These are phyloP conservation scores for Bufo gargarizans DNA, from an alignment of 2,113 vertebrate genomes.

Conservation along the genomic window DNA sequence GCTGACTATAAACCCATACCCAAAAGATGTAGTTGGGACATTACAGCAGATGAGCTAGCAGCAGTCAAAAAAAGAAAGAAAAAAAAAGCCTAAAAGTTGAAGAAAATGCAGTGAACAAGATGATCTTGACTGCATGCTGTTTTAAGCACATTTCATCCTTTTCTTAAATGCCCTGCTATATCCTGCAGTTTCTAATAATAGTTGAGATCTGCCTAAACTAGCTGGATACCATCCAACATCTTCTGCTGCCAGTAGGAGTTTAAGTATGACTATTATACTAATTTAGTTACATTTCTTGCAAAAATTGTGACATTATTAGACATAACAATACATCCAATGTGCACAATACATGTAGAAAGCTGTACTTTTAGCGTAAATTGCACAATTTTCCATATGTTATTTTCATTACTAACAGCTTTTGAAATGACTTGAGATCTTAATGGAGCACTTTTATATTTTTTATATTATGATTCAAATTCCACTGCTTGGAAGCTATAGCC, in stretches of 20 bases:
- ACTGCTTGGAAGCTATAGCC: background rate
- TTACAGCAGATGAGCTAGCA: too few relatives aligned
- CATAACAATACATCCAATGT: background rate
- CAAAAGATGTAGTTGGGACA: too few relatives aligned
- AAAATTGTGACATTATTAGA: constrained; percentile 24
- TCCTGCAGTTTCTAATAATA: background rate
- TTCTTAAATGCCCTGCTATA: background rate
- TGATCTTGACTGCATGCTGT: background rate
- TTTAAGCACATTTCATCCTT: background rate
- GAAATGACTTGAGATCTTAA: background rate
- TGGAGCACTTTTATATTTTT: background rate
- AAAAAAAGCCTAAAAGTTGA: background rate
- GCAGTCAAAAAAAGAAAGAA: background rate
- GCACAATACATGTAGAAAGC: background rate
- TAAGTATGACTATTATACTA: constrained; percentile 7
- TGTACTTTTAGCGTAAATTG: background rate
- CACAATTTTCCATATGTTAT: constrained; percentile 15
- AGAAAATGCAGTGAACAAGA: background rate
- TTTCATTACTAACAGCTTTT: constrained; percentile 6
- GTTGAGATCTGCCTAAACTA: background rate
- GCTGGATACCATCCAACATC: background rate
- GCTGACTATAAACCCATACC: too few relatives aligned
- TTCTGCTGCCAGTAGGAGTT: background rate
- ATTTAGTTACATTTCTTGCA: constrained; percentile 29
- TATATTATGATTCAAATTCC: background rate